These are phyloP conservation scores for Synergus japonicus DNA, from an alignment of 2,888 invertebrate genomes.

Conservation along the genomic window DNA sequence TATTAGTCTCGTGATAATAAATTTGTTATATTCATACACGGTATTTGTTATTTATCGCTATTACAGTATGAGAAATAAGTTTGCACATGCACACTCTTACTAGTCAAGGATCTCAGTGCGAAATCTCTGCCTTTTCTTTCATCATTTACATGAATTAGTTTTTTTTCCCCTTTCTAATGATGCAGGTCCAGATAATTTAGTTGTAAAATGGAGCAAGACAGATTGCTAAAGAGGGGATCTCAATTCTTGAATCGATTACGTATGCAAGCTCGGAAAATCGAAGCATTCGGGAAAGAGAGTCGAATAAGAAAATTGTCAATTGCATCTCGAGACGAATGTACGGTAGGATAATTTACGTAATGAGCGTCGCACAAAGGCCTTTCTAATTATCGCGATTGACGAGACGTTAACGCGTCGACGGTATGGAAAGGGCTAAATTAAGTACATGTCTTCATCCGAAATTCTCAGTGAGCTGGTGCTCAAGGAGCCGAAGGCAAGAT, in stretches of 20 bases:
- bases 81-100: constrained; percentile 46
- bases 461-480: constrained; percentile 38
- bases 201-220: constrained; percentile 13
- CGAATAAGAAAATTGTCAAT: constrained; percentile 40
- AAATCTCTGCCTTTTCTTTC: constrained; percentile 48
- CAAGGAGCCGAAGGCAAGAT: constrained; percentile 45
- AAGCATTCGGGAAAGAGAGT: neutral
- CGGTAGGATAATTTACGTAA: constrained; percentile 51
- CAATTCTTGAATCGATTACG: constrained; percentile 20
- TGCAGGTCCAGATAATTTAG: constrained; percentile 11
- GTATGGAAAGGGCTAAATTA: constrained; percentile 50
- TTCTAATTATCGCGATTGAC: constrained; percentile 60
- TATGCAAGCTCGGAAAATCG: constrained; percentile 24
- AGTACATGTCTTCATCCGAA: constrained; percentile 47
- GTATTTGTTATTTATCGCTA: constrained; percentile 69
- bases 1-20: constrained; percentile 73
- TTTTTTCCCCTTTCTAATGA: constrained; percentile 38
- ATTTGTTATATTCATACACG: constrained; percentile 73
- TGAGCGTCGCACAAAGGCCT: constrained; percentile 48
- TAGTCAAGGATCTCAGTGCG: constrained; percentile 43
- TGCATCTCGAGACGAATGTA: constrained; percentile 30
- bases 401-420: constrained; percentile 54
- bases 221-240: constrained; percentile 12
- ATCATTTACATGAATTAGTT: constrained; percentile 33
- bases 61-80: constrained; percentile 59